Percentiles rank a stretch among this genome's conserved stretches.
Conservation (phyloP, 1,140 invertebrate genomes). For the Solenopsis fugax region DNA sequence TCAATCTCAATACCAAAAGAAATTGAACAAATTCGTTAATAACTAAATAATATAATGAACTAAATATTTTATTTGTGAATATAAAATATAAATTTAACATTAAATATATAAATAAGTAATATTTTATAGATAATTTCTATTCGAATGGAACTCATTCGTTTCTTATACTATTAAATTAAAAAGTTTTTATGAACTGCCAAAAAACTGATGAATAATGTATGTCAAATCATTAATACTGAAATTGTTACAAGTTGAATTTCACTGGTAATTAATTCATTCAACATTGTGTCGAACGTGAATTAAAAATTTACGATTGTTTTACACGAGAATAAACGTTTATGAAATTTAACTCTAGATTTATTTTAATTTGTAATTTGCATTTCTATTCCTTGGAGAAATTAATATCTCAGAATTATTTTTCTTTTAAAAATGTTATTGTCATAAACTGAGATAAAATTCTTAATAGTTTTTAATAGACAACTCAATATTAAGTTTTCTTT, state of each 20-base stretch:
- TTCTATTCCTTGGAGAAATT: not conserved
- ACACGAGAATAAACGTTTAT: not conserved
- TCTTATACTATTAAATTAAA: too few relatives aligned
- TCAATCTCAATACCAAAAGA: not conserved
- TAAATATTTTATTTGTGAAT: slow-evolving; percentile 14
- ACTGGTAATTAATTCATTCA: not conserved
- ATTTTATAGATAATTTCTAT: too few relatives aligned
- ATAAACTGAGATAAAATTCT: not conserved
- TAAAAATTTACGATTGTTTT: not conserved
- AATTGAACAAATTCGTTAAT: not conserved
- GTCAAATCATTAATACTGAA: too few relatives aligned
- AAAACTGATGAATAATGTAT: too few relatives aligned
- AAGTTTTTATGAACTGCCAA: too few relatives aligned
- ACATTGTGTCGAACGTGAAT: not conserved
- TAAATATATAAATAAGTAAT: too few relatives aligned
- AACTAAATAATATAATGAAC: not conserved
- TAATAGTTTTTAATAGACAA: not conserved
- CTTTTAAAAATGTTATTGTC: not conserved
- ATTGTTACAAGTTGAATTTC: not conserved
- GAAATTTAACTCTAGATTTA: not conserved
- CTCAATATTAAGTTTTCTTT: not conserved
- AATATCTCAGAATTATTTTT: not conserved
- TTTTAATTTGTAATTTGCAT: not conserved
- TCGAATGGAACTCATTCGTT: too few relatives aligned
- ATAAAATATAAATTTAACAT: not conserved